phyloP scores from a whole-genome alignment of 2,888 invertebrate genomes.

The Drosophila kanekoi region DNA sequence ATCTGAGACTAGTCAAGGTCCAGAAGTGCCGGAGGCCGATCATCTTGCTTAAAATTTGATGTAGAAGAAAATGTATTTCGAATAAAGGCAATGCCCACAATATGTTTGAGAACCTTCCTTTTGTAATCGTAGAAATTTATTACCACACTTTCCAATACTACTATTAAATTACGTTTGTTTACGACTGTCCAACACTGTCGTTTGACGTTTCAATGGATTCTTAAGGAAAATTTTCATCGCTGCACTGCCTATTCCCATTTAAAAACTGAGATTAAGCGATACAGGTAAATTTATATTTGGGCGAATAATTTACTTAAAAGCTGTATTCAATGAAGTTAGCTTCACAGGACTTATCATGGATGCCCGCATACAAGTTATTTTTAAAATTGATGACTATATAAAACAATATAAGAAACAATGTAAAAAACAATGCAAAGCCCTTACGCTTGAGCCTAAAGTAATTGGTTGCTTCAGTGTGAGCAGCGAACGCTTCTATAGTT shows the following conservation, averaged over 20 bases:
- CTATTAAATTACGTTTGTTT: neutral
- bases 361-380: too few relatives aligned
- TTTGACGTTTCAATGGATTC: neutral
- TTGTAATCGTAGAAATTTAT: neutral
- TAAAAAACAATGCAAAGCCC: neutral
- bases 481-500: neutral
- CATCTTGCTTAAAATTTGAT: slow-evolving; percentile 11
- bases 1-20: slow-evolving; percentile 8
- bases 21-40: slow-evolving; percentile 49
- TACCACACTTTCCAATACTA: neutral
- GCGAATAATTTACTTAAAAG: too few relatives aligned
- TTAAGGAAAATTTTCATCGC: neutral
- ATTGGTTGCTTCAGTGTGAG: slow-evolving; percentile 7
- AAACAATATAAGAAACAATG: neutral
- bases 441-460: neutral
- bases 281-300: too few relatives aligned
- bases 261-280: too few relatives aligned
- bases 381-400: neutral
- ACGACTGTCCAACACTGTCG: neutral
- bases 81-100: slow-evolving; percentile 41
- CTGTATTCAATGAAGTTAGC: neutral
- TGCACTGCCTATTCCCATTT: too few relatives aligned
- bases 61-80: neutral
- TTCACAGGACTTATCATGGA: neutral
- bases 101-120: neutral